Base-by-base conservation (phyloP, 2,888 invertebrate genomes). In the Nemapogon koenigi region DNA sequence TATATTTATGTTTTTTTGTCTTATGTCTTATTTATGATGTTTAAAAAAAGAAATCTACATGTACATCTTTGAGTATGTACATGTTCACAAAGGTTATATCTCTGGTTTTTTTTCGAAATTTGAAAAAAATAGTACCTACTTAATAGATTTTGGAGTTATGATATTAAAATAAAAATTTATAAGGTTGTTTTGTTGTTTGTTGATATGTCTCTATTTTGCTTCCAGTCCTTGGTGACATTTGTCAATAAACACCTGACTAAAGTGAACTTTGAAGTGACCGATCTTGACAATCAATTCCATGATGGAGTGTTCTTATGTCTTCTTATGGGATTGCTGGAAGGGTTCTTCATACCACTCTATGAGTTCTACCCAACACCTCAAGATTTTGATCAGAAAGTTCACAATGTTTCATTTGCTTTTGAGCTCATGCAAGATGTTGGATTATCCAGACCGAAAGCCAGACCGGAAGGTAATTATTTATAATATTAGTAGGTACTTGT, bases 361-460 rank as follows among this genome's bases (percentile, higher is more conserved):
- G 90, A 90, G 56, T 98, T 97, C 67, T 89, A 95, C 61, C 82
- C 96, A 44, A 96, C 96, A 2, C 97, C 97, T 2, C 90, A 91
- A 55, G 91, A 90, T 53, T 88, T 89, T 50, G 92, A 94, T 41
- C 93, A 95, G 53, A 94, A 95, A 78, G 91, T 98, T 2, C 96
- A 95, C 61, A 99, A 99, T 76, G 97, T 99, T 2, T 83, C 87
- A 1, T 96, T 99, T 67, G 93, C 98, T 1, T 99, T 97, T 71
- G 96, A 97, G 55, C 75, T 99, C 44, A 99, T 99, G 97, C 93
- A 94, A 66, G 97, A 98, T 67, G 91, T 94, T 41, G 97, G 96
- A 1, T 72, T 97, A 30, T 89, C 91, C 1, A 91, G 90, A 62
- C 96, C 97, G 0, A 97, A 97, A 75, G 95, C 97, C 2, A 82